Evolutionary conservation across 2,113 vertebrate species (phyloP).

Genomic region (Saccopteryx bilineata): DNA sequence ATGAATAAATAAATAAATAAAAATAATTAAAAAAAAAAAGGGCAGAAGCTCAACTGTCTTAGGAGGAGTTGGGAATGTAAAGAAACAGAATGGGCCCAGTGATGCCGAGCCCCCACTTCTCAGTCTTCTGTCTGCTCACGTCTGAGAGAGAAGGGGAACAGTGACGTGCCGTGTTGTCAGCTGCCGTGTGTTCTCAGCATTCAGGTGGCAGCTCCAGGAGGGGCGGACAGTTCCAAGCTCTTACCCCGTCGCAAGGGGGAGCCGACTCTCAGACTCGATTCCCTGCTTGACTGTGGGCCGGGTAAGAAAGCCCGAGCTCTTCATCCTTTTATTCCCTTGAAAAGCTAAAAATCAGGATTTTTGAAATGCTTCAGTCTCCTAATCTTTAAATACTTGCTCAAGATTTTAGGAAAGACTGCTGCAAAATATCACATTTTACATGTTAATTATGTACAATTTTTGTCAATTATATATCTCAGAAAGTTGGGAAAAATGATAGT

Average conservation of each 20-base stretch:
- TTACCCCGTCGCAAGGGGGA: too few relatives aligned
- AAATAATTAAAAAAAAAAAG: too few relatives aligned
- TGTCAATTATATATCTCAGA: neutral
- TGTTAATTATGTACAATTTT: neutral
- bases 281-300: neutral
- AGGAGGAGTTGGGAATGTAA: neutral
- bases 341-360: neutral
- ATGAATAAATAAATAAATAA: too few relatives aligned
- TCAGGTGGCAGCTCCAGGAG: neutral
- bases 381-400: neutral
- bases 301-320: neutral
- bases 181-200: neutral
- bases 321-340: neutral
- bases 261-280: neutral
- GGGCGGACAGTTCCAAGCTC: neutral
- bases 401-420: conserved; percentile 30
- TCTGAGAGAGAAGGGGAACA: neutral
- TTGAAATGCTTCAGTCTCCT: neutral
- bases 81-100: neutral
- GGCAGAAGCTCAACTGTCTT: neutral
- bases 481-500: neutral
- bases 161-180: neutral
- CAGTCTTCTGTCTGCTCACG: fast-evolving
- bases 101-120: neutral
- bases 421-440: neutral